Percentiles rank a stretch among this genome's conserved stretches.
These are phyloP conservation scores for Drosophila aldrichi DNA, from an alignment of 2,888 invertebrate species.

Conservation along the genomic window DNA sequence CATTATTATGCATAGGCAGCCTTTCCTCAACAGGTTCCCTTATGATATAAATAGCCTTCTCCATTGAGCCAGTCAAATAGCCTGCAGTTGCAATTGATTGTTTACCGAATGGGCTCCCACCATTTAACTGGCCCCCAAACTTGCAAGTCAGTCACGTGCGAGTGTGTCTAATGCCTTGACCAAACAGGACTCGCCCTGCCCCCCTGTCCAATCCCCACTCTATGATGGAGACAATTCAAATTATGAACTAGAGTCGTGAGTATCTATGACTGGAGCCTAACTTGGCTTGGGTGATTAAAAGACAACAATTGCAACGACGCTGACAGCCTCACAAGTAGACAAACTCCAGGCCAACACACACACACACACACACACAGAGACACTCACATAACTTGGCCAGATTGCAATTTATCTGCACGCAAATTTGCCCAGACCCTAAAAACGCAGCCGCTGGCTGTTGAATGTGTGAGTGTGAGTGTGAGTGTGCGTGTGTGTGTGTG, in stretches of 20 bases:
- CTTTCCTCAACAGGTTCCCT: slow-evolving; percentile 66
- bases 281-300: slow-evolving; percentile 70
- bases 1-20: not conserved
- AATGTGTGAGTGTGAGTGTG: slow-evolving; percentile 1
- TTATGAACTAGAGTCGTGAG: slow-evolving; percentile 53
- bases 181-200: slow-evolving; percentile 37
- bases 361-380: not conserved
- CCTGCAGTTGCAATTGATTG: slow-evolving; percentile 79
- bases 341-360: slow-evolving; percentile 8
- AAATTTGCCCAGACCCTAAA: slow-evolving; percentile 58
- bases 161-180: slow-evolving; percentile 48
- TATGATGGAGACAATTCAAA: slow-evolving; percentile 52
- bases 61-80: slow-evolving; percentile 58
- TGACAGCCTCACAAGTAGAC: slow-evolving; percentile 63
- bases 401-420: slow-evolving; percentile 79
- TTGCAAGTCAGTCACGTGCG: slow-evolving; percentile 47
- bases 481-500: not conserved
- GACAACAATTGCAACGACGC: slow-evolving; percentile 69
- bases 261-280: slow-evolving; percentile 24
- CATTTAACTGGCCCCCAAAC: not conserved
- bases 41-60: slow-evolving; percentile 50
- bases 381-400: slow-evolving; percentile 49
- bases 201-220: not conserved
- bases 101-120: slow-evolving; percentile 49
- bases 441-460: slow-evolving; percentile 20